Evolutionary conservation across 2,888 invertebrate genomes (phyloP), one percentile per base, ranked within the genome.

Genomic region (Xanthia icteritia): DNA sequence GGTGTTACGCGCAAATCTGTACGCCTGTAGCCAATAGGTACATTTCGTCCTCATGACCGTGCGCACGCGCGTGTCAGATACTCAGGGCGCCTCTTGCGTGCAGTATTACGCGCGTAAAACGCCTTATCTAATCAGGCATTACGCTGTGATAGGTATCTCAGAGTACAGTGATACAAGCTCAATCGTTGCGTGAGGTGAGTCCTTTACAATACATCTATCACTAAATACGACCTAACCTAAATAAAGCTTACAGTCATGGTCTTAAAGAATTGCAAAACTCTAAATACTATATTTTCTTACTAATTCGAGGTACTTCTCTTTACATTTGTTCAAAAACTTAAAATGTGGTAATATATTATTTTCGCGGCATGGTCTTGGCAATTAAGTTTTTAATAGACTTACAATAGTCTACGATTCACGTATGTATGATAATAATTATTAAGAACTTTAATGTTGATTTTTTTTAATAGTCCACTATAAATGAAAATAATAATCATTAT

Each of bases 161-260:
- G 23, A 36, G 51, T 68, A 36, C 36, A 68, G 58, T 39, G 69
- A 51, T 27, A 63, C 66, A 67, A 68, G 67, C 71, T 68, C 66
- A 64, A 71, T 68, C 73, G 56, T 84, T 84, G 82, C 39, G 58
- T 58, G 64, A 51, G 36, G 64, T 66, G 60, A 70, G n/a, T 64
- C 48, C 15, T 73, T 69, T 84, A 85, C 65, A 76, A 74, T 87
- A 85, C 65, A 76, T 56, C 56, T 81, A 81, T 63, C 23, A 61
- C 85, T 85, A 82, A 88, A 80, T 86, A 87, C 89, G 84, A 77
- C 79, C 89, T 91, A 91, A 86, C 78, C 92, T 94, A 93, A 89
- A 90, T 94, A 94, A 93, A 94, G 94, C 94, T 94, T 92, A 90
- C 83, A 89, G 92, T 92, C 93, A 92, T 93, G 93, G 92, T 92